Conservation (phyloP, 2,113 vertebrate species). For the Ceyx melanurus region DNA sequence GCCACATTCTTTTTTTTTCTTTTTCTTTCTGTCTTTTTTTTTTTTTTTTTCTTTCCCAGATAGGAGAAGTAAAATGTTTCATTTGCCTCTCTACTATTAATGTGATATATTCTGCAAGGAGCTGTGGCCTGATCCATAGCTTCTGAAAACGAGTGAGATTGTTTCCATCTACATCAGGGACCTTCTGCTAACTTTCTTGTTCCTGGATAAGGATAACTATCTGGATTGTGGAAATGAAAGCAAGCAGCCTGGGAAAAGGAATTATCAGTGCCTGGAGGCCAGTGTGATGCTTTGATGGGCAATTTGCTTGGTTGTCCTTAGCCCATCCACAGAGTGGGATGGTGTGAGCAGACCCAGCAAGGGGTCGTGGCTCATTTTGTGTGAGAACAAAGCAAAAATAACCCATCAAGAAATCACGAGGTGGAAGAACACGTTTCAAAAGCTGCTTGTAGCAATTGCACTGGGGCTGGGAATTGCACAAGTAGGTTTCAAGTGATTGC, state of each 20-base stretch:
- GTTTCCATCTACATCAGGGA: background rate
- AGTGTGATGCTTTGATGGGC: background rate
- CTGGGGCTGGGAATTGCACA: background rate
- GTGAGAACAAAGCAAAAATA: background rate
- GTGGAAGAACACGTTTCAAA: background rate
- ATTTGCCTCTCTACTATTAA: constrained; percentile 17
- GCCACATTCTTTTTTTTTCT: background rate
- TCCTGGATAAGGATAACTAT: background rate
- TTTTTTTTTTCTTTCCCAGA: background rate
- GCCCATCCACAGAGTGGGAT: background rate
- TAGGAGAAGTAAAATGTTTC: constrained; percentile 28
- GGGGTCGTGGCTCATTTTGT: background rate
- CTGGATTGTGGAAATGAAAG: background rate
- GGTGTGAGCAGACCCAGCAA: background rate
- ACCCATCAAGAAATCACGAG: fast-evolving
- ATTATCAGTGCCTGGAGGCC: fast-evolving
- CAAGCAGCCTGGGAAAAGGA: background rate
- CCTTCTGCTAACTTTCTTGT: background rate
- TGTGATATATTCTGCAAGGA: background rate
- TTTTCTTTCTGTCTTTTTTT: background rate
- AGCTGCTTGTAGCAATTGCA: background rate
- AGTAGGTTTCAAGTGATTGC: background rate
- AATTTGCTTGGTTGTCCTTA: background rate
- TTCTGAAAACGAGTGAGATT: background rate
- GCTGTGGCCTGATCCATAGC: background rate